Conservation (phyloP, 1,140 invertebrate species). For the Drosophila simulans region DNA sequence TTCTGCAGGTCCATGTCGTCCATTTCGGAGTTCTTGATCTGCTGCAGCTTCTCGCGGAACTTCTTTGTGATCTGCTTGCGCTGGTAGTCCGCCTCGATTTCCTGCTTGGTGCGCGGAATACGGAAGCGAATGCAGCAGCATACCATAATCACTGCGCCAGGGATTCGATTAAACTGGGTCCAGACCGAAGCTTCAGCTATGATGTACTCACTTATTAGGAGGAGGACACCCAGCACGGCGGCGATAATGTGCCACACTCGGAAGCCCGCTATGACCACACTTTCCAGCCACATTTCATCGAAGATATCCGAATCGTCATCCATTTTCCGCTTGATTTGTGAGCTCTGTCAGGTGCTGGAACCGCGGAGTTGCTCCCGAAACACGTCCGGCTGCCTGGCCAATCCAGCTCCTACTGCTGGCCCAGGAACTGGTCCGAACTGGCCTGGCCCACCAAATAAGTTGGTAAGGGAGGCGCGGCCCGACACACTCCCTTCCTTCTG, state of each 20-base stretch:
- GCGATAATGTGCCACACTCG: slow-evolving; percentile 88
- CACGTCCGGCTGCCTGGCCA: slow-evolving; percentile 56
- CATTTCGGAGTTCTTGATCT: slow-evolving; percentile 94
- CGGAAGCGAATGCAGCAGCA: slow-evolving; percentile 95
- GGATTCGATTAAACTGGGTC: not conserved
- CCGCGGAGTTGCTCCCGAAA: slow-evolving; percentile 27
- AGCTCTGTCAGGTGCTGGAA: slow-evolving; percentile 7
- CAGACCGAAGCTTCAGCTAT: not conserved
- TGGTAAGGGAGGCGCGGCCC: slow-evolving; percentile 30
- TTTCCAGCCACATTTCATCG: slow-evolving; percentile 87
- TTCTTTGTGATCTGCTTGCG: slow-evolving; percentile 92
- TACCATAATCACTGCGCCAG: slow-evolving; percentile 88
- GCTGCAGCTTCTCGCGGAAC: slow-evolving; percentile 91
- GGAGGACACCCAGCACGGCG: slow-evolving; percentile 86
- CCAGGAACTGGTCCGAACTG: slow-evolving; percentile 16
- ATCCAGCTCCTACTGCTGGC: slow-evolving; percentile 56
- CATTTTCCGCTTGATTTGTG: slow-evolving; percentile 46
- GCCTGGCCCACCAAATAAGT: slow-evolving; percentile 29
- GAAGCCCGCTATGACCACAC: slow-evolving; percentile 86
- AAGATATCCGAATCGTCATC: slow-evolving; percentile 67
- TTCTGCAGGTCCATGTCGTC: slow-evolving; percentile 92
- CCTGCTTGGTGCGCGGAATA: slow-evolving; percentile 95
- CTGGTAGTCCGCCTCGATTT: slow-evolving; percentile 95
- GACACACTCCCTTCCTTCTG: slow-evolving; percentile 36
- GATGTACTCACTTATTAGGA: slow-evolving; percentile 61